These are phyloP conservation scores for Gasterosteus aculeatus DNA, from an alignment of 2,113 vertebrate genomes.

Conservation along the genomic window DNA sequence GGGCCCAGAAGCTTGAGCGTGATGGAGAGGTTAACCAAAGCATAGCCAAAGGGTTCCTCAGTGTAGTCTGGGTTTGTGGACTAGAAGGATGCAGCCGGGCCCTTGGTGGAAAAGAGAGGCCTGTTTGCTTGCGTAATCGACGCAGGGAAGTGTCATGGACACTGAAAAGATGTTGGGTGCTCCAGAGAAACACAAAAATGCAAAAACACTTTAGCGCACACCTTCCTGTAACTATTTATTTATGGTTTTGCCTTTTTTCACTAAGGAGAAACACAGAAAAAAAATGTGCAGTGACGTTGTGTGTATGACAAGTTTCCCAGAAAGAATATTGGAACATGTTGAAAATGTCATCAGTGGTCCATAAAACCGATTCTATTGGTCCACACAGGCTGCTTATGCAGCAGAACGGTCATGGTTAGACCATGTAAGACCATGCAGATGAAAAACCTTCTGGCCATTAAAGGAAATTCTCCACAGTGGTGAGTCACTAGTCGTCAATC, in stretches of 20 bases:
- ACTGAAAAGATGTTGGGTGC: slow-evolving; percentile 45
- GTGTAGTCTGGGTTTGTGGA: slow-evolving; percentile 51
- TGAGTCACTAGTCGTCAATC: slow-evolving; percentile 72
- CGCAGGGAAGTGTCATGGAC: slow-evolving; percentile 48
- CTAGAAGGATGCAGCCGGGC: slow-evolving; percentile 12
- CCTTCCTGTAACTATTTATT: slow-evolving; percentile 52
- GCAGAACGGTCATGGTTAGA: slow-evolving; percentile 39
- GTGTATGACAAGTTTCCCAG: slow-evolving; percentile 19
- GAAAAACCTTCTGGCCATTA: slow-evolving; percentile 44
- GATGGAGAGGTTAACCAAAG: slow-evolving; percentile 68
- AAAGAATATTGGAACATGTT: slow-evolving; percentile 18
- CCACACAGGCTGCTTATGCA: slow-evolving; percentile 29
- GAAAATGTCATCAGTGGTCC: slow-evolving; percentile 21
- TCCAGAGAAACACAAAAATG: slow-evolving; percentile 42
- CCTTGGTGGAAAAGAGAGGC: slow-evolving; percentile 14
- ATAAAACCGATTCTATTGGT: slow-evolving; percentile 27
- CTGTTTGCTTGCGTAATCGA: slow-evolving; percentile 28
- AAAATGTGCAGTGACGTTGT: slow-evolving; percentile 36
- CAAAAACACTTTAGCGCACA: slow-evolving; percentile 32
- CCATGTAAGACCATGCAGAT: slow-evolving; percentile 33
- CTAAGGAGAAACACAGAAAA: slow-evolving; percentile 59
- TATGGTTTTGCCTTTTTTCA: slow-evolving; percentile 50
- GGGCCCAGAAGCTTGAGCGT: slow-evolving; percentile 41
- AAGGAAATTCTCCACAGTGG: slow-evolving; percentile 56
- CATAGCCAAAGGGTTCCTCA: slow-evolving; percentile 45